Evolutionary conservation across 2,113 vertebrate genomes (phyloP), one percentile per base, ranked within the genome.

Genomic region (Pimephales promelas): DNA sequence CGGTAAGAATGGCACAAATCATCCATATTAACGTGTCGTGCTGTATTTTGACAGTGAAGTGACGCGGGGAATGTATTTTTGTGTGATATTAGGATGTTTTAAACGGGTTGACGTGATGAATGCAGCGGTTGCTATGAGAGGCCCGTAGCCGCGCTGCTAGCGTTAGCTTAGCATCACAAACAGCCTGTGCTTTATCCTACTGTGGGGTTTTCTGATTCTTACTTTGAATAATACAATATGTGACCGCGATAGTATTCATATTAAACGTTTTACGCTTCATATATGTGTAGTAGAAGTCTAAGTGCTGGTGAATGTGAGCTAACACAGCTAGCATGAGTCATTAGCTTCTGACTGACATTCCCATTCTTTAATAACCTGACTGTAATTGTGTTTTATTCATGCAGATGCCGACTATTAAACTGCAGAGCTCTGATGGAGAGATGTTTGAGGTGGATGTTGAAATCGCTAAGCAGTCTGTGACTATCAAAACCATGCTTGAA

Each of bases 401-500:
- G 31, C 89, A 95, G 96, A 99, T 99, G 98, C 98, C 98, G 90
- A 98, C 97, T 47, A 99, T 99, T 93, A 99, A 99, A 90, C 91
- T 99, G 84, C 98, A 99, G 93, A 99, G 98, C 86, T 99, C 98
- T 10, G 98, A 99, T 95, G 98, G 98, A 87, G 98, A 99, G 87
- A 97, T 99, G 91, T 99, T 99, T 70, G 98, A 99, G 93, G 98
- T 99, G 82, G 98, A 99, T 86, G 98, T 99, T 75, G 98, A 99
- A 93, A 99, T 99, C 87, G 98, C 98, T 18, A 99, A 99, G 75
- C 98, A 99, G 83, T 99, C 98, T 61, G 98, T 99, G 70, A 99
- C 98, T 79, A 99, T 99, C 88, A 99, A 99, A 91, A 99, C 98
- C 18, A 99, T 99, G 98, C 93, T 99, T 86, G 98, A 99, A 97